These are phyloP conservation scores for Hydractinia echinata DNA, from an alignment of 30 jellyfish, hydroid and myxozoan species.

Conservation along the genomic window DNA sequence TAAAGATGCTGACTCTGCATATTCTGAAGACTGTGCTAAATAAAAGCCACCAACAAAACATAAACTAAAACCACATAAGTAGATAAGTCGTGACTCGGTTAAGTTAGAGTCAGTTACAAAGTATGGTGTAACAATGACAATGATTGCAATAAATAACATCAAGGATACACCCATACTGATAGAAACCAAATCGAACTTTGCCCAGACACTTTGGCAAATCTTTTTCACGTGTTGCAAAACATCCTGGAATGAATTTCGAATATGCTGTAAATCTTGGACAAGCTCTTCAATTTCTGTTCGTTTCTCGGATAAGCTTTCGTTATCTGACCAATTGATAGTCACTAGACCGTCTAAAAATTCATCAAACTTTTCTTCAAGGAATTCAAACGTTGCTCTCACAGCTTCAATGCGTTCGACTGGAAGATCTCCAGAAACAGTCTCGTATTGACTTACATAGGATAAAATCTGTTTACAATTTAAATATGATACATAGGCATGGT, in stretches of 20 bases:
- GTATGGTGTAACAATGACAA: neutral
- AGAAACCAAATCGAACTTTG: conserved; percentile 52
- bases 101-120: neutral
- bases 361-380: conserved; percentile 26
- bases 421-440: conserved; percentile 56
- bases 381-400: conserved; percentile 28
- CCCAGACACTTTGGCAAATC: conserved; percentile 70
- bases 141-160: conserved; percentile 21
- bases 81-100: conserved; percentile 1
- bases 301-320: neutral
- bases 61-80: conserved; percentile 16
- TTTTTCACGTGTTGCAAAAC: neutral
- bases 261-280: conserved; percentile 11
- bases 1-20: no score
- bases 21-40: neutral
- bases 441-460: conserved; percentile 48
- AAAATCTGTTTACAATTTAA: conserved; percentile 57
- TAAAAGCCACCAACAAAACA: conserved; percentile 3
- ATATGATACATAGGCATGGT: conserved; percentile 31
- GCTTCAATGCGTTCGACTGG: conserved; percentile 31
- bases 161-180: conserved; percentile 51
- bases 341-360: conserved; percentile 13
- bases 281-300: conserved; percentile 20
- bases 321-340: neutral
- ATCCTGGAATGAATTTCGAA: conserved; percentile 24